Percentiles rank a stretch among this genome's conserved stretches.
Evolutionary conservation across 1,140 invertebrate species (phyloP).

Genomic region (Panagrolaimus sp.): DNA sequence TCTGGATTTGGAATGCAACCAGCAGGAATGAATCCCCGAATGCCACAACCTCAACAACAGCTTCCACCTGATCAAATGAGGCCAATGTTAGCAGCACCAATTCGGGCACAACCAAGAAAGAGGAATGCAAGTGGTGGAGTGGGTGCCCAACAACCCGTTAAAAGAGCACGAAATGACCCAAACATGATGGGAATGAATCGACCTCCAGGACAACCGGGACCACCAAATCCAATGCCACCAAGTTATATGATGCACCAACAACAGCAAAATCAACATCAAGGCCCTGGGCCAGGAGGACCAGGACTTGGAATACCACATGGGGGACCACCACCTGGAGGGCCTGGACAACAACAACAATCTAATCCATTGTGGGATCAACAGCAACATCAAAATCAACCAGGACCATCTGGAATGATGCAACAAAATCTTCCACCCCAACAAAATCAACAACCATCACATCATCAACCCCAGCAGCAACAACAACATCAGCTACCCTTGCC

Average conservation of each 20-base stretch:
- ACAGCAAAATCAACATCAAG: background rate
- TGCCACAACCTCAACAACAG: too few relatives aligned
- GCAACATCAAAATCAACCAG: too few relatives aligned
- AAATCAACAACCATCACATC: background rate
- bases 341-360: background rate
- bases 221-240: background rate
- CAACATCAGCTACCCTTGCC: background rate
- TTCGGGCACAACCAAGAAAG: too few relatives aligned
- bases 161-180: background rate
- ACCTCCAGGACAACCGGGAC: background rate
- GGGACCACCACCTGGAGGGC: background rate
- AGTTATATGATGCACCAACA: background rate
- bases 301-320: background rate
- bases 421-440: background rate
- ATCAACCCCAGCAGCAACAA: background rate
- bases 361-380: background rate
- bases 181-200: too few relatives aligned
- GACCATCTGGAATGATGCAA: background rate
- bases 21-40: too few relatives aligned
- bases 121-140: background rate
- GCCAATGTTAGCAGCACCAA: too few relatives aligned
- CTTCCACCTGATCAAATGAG: too few relatives aligned
- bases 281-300: too few relatives aligned
- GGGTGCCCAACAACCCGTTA: background rate
- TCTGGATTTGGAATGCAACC: too few relatives aligned